Evolutionary conservation across 2,888 invertebrate genomes (phyloP).

Genomic region (Amblyjoppa fuscipennis): DNA sequence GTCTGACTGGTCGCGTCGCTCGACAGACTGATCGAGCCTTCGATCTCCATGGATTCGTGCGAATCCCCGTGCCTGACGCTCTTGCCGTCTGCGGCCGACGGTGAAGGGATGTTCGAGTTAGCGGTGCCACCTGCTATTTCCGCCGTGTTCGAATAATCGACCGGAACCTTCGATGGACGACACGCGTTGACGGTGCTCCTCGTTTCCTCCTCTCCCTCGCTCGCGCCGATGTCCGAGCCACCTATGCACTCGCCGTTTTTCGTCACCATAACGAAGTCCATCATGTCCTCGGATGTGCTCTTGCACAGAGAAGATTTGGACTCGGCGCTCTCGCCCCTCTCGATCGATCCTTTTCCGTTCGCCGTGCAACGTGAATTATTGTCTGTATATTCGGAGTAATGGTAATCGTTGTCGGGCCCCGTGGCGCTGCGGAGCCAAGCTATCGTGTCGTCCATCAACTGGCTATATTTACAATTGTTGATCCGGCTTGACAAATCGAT

Average conservation of each 20-base stretch:
- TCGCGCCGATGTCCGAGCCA: slow-evolving; percentile 63
- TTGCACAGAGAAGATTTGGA: slow-evolving; percentile 65
- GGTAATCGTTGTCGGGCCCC: slow-evolving; percentile 54
- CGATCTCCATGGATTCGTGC: slow-evolving; percentile 89
- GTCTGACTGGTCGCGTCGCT: slow-evolving; percentile 86
- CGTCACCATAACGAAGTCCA: slow-evolving; percentile 79
- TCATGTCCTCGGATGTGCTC: slow-evolving; percentile 75
- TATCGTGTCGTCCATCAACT: slow-evolving; percentile 73
- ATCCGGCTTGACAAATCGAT: slow-evolving; percentile 27
- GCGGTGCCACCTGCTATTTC: neutral
- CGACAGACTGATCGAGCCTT: slow-evolving; percentile 87
- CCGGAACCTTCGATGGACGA: neutral
- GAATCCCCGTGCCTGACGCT: slow-evolving; percentile 87
- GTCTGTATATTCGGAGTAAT: slow-evolving; percentile 53
- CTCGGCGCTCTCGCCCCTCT: slow-evolving; percentile 55
- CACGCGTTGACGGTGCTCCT: neutral
- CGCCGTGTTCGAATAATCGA: neutral
- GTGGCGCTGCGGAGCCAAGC: slow-evolving; percentile 71
- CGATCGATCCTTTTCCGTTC: slow-evolving; percentile 47
- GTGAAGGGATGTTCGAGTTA: slow-evolving; percentile 73
- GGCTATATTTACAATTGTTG: slow-evolving; percentile 74
- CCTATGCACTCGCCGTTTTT: slow-evolving; percentile 76
- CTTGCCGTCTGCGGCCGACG: slow-evolving; percentile 85
- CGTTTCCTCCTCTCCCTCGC: neutral
- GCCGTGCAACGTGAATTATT: slow-evolving; percentile 69